Base-by-base conservation (phyloP, 2,113 vertebrate species). In the Plectropomus leopardus region DNA sequence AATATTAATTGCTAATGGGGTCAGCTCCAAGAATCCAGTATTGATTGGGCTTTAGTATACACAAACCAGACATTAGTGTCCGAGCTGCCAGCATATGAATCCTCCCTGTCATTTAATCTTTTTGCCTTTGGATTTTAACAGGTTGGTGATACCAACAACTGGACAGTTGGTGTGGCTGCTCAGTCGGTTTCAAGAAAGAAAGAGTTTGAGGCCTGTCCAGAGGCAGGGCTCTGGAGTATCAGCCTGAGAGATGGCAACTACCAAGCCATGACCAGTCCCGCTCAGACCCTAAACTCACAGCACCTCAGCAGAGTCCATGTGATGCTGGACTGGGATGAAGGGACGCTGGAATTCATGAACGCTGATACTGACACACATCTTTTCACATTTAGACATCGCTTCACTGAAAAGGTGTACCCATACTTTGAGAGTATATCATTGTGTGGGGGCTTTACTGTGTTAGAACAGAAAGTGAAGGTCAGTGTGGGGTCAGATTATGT, bases 141-240 rank as follows among this genome's bases (percentile, higher is more conserved):
- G 79, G 82, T 92, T 59, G 79, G 86, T 28, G 60, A 79, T 57
- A 72, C 61, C 45, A 34, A 19, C 30, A 72, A 72, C 34, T 93
- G 91, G 91, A 88, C 59, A 2, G 21, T 88, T 0, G 91, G 89
- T 26, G 86, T 91, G 28, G 83, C 86, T 24, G 34, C 58, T 66
- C 53, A 54, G 13, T 88, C 78, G 7, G 0, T 77, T 9, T 63
- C 51, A 14, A 66, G 67, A 34, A 8, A 7, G 23, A 4, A 44
- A 40, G 21, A 44, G 66, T 76, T 59, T 45, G 81, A 79, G 44
- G 32, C 28, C 7, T 82, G 72, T 65, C 77, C 83, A 23, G 84
- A 74, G 44, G 76, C 60, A 3, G 84, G 86, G 26, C 68, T 90
- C 23, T 91, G 87, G 86, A 84, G 84, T 50, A 71, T 92, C 61